Evolutionary conservation across 2,797 vertebrate species (phyloP), one percentile per base, ranked within the genome.

Genomic region (Meda fulgida): DNA sequence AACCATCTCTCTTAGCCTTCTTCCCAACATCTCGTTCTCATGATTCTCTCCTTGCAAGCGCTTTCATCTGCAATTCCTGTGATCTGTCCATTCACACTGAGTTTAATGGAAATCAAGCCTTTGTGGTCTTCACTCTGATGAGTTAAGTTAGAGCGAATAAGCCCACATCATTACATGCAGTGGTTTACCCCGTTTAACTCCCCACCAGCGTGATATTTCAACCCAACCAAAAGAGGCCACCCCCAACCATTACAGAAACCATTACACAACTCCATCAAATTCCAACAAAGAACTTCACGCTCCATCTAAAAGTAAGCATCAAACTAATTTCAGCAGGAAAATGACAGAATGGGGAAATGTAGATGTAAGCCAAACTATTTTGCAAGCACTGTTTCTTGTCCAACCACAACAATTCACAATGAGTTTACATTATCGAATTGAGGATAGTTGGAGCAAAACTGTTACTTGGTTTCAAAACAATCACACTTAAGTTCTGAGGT

Each of bases 221-320:
- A 29, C 58, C 53, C 40, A 14, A 84, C 38, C 65, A 72, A 29
- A 79, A 71, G 31, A 77, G n/a, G n/a, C 36, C 40, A 83, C 48
- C 48, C 14, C 71, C 51, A 69, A 58, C 38, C 60, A 67, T 84
- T 81, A 13, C 66, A 83, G 48, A 23, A 86, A 71, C 43, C 63
- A 86, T 83, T 83, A 82, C 80, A 83, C 80, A 85, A 85, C 67
- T 71, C 18, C 18, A 21, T 29, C 18, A 43, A 23, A 78, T 55
- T 16, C 51, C 23, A 65, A 18, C 29, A 78, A 75, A 43, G 29
- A 73, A 36, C 16, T 73, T 43, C 65, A 78, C 19, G 63, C 51
- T 71, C n/a, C 29, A 51, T 69, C 40, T 72, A 53, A 82, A 76
- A 58, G 34, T 16, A 70, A 65, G 31, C 73, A 48, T 78, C 66